Evolutionary conservation across 2,888 invertebrate species (phyloP), one percentile per base, ranked within the genome.

Genomic region (Drosophila anceps): DNA sequence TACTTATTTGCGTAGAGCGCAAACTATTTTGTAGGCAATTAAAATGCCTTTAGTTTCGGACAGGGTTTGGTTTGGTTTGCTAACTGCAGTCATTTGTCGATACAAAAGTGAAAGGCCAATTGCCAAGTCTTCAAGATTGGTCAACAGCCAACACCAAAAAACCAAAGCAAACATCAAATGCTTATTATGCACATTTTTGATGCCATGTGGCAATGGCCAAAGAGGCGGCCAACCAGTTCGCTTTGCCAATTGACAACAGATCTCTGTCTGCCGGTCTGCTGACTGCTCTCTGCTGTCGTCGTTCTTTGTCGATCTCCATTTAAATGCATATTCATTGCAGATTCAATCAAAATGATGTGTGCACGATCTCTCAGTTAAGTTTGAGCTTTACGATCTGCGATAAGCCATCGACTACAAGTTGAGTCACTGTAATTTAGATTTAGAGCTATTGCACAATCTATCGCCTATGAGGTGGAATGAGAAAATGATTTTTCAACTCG

Each of bases 81-180:
- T 62, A 72, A 70, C 78, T 80, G 85, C 78, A 80, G 69, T 72
- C 81, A 84, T 84, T 81, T 84, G 85, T 73, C 85, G 83, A 88
- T 88, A 73, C 61, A 80, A 85, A 84, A 84, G 84, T 84, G 84
- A 84, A 84, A 84, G 84, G 84, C 81, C 81, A 88, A 81, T 84
- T 84, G 84, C 84, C 88, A 81, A 84, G 85, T 85, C 46, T 59
- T 58, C 61, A 61, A 66, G 73, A 77, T 79, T 79, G 79, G 80
- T 76, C 79, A 79, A 79, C 66, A 58, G 13, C 15, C 63, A 39
- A 51, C 53, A 24, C 41, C 37, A 41, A 8, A 51, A 71, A 60
- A 60, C 24, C 67, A 57, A 64, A 75, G 62, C 73, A 62, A 50
- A 29, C 81, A 60, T 71, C 76, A 70, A 76, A 71, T 51, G 67